Conservation (phyloP, 53 echinoderm and acorn worm genomes). For the Stichopus horrens region DNA sequence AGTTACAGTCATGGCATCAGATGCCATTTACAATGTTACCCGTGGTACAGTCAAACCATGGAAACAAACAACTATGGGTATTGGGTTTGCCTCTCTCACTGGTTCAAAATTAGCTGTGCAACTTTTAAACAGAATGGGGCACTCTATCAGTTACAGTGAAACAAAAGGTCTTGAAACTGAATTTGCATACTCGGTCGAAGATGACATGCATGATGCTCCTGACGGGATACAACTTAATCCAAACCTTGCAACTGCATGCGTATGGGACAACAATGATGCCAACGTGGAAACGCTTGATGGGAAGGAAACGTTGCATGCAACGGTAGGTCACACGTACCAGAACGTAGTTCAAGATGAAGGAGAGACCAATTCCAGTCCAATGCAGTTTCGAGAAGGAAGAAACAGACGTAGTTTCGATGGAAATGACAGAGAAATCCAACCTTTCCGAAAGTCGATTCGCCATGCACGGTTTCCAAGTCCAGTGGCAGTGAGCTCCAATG, state of each 20-base stretch:
- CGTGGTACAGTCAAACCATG: constrained; percentile 68
- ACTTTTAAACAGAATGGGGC: constrained; percentile 64
- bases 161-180: constrained; percentile 64
- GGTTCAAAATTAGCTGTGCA: constrained; percentile 60
- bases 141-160: constrained; percentile 56
- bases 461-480: constrained; percentile 50
- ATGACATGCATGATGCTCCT: constrained; percentile 38
- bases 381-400: constrained; percentile 46
- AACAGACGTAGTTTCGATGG: constrained; percentile 62
- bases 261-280: constrained; percentile 70
- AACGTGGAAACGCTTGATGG: constrained; percentile 73
- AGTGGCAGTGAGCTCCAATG: too few relatives aligned
- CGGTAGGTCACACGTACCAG: constrained; percentile 72
- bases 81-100: constrained; percentile 65
- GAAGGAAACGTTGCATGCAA: constrained; percentile 58
- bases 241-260: constrained; percentile 49
- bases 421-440: constrained; percentile 50
- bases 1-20: constrained; percentile 63
- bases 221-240: constrained; percentile 59
- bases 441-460: constrained; percentile 54
- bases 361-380: not conserved
- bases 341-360: constrained; percentile 49
- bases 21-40: constrained; percentile 64
- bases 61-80: constrained; percentile 65
- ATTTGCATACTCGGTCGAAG: constrained; percentile 58